Evolutionary conservation across 2,797 vertebrate species (phyloP).

Genomic region (Bradypus variegatus): DNA sequence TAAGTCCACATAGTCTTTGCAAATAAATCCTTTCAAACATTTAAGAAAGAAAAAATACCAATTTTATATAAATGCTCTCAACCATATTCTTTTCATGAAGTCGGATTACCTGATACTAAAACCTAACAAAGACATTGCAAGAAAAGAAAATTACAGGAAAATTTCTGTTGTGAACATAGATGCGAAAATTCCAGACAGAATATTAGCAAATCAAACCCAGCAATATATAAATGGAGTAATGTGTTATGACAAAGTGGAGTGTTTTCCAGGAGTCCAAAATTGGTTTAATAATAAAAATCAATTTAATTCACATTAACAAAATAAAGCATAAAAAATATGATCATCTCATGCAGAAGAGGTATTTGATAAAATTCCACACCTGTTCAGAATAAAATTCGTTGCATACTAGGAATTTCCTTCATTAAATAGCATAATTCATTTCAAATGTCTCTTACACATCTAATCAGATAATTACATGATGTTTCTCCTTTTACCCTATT

Average conservation of each 20-base stretch:
- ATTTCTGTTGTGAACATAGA: not conserved
- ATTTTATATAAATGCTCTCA: not conserved
- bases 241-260: not conserved
- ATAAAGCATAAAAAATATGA: not conserved
- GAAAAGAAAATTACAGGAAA: not conserved
- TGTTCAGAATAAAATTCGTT: not conserved
- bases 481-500: not conserved
- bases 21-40: not conserved
- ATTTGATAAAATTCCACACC: not conserved
- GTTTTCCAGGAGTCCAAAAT: not conserved
- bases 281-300: not conserved
- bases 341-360: not conserved
- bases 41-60: not conserved
- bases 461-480: not conserved
- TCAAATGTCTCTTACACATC: not conserved
- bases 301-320: not conserved
- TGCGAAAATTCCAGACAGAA: not conserved
- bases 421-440: not conserved
- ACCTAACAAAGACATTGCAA: not conserved
- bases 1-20: not conserved
- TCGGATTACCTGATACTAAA: not conserved
- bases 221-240: not conserved
- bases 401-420: not conserved
- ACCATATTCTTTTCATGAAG: not conserved
- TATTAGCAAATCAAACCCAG: not conserved